phyloP scores from a whole-genome alignment of 2,797 vertebrate species.

The Gallirallus australis region DNA sequence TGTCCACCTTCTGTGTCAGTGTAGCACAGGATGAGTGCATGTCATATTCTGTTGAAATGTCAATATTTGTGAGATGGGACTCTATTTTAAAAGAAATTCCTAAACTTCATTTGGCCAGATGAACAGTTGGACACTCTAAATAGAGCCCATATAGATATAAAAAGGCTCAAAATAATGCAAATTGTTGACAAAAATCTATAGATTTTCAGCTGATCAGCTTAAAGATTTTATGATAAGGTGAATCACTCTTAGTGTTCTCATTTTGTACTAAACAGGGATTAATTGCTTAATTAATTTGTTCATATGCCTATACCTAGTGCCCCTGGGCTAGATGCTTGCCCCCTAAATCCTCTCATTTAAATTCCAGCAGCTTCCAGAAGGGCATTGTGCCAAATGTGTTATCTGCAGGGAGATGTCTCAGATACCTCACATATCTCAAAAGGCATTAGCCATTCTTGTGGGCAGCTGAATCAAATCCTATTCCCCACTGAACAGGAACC shows the following conservation, averaged over 20 bases:
- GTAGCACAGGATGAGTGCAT: not conserved
- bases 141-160: not conserved
- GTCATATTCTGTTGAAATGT: not conserved
- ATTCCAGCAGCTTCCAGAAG: not conserved
- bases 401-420: not conserved
- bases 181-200: not conserved
- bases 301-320: not conserved
- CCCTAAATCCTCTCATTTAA: not conserved
- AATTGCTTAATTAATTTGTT: not conserved
- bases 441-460: not conserved
- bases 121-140: not conserved
- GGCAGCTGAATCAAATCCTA: not conserved
- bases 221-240: not conserved
- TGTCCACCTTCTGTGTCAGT: not conserved
- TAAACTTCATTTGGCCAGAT: accelerated
- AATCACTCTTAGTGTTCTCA: not conserved
- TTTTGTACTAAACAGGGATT: not conserved
- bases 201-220: not conserved
- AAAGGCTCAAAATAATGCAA: not conserved
- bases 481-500: not conserved
- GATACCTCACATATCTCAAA: not conserved
- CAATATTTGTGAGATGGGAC: not conserved
- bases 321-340: not conserved
- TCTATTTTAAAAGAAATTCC: not conserved
- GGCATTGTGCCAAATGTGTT: not conserved